Percentiles rank a stretch among this genome's conserved stretches.
These are phyloP conservation scores for Drosophila subpulchrella DNA, from an alignment of 1,140 invertebrate species.

Conservation along the genomic window DNA sequence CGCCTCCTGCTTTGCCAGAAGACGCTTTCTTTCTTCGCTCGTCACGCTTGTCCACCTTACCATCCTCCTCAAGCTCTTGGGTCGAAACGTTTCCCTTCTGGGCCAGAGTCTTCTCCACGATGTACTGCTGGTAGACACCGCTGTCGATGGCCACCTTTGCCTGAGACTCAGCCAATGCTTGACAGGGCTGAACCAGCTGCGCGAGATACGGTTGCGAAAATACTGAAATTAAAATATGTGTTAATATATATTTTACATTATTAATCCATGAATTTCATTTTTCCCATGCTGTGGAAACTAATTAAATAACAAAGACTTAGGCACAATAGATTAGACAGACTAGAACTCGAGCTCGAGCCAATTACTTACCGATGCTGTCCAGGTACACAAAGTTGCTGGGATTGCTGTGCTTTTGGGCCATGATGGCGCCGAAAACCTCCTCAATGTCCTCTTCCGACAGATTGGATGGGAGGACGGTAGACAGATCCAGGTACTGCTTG, in stretches of 20 bases:
- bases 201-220: conserved; percentile 89
- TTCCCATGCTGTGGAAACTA: too few relatives aligned
- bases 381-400: conserved; percentile 85
- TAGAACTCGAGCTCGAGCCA: neutral
- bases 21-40: conserved; percentile 95
- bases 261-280: too few relatives aligned
- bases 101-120: conserved; percentile 87
- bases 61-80: conserved; percentile 60
- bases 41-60: conserved; percentile 91
- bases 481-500: conserved; percentile 92
- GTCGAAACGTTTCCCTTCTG: conserved; percentile 60
- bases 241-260: too few relatives aligned
- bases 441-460: conserved; percentile 91
- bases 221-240: conserved; percentile 70
- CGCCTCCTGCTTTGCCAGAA: conserved; percentile 94
- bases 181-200: conserved; percentile 89
- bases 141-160: conserved; percentile 90
- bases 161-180: conserved; percentile 89
- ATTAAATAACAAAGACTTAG: too few relatives aligned
- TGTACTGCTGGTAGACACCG: conserved; percentile 88
- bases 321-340: too few relatives aligned
- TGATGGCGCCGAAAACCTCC: conserved; percentile 88
- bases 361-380: conserved; percentile 85
- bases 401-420: conserved; percentile 85
- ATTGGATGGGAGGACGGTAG: conserved; percentile 91